Evolutionary conservation across 2,888 invertebrate species (phyloP), one percentile per base, ranked within the genome.

Genomic region (Torymus texanus): DNA sequence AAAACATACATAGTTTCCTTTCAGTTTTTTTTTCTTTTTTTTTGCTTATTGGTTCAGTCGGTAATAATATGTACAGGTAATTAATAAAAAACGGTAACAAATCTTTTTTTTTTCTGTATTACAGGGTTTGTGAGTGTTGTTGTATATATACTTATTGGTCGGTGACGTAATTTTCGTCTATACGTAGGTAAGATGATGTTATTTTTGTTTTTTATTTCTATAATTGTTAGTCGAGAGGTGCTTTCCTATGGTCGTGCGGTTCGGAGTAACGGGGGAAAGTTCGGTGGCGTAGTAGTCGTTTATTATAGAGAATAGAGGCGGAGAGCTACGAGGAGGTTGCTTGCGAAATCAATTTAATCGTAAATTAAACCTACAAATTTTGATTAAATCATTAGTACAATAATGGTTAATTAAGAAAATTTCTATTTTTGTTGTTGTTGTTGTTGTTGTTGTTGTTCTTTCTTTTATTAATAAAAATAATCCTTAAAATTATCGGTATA

Each of bases 1-100:
- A 74, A 77, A 80, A 67, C 67, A 79, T 16, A 75, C 74, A 24
- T 62, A 14, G 41, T 41, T 8, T 41, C 41, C 1, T 41, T 41
- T 41, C 41, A 41, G 41, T 41, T 41, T 41, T 5, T 4, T 41
- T 41, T 41, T 41, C 8, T 8, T 41, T 41, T 29, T 29, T 8
- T 29, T 29, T 29, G 3, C 0, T 29, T 41, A 41, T 41, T 41
- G 11, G 14, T 50, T 12, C 50, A 12, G 12, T 59, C 18, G 18
- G 59, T 59, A 21, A 21, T 21, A 21, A 21, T n/a, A 2, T 62
- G n/a, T 18, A n/a, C n/a, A 21, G 21, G 21, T 21, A 21, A 21
- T 21, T 2, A 4, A 24, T 41, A 29, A 62, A 29, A 55, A 53
- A 12, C 21, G 24, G 67, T 2, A 21, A 21, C 21, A 21, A 21